Percentiles rank a stretch among this genome's conserved stretches.
These are phyloP conservation scores for Drosophila bocki DNA, from an alignment of 1,140 invertebrate species.

Conservation along the genomic window DNA sequence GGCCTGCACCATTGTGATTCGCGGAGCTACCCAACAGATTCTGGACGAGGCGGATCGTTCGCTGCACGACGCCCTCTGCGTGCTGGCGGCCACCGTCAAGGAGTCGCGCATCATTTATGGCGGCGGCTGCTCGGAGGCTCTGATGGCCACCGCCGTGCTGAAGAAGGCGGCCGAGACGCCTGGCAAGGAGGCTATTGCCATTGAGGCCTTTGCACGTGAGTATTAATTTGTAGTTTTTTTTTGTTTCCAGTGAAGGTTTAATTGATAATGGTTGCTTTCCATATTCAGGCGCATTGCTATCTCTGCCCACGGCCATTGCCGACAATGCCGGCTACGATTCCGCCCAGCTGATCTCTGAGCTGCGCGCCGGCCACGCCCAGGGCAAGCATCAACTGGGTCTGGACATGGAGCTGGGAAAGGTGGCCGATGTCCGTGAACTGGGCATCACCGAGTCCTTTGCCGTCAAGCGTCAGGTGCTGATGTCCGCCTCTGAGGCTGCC, in stretches of 20 bases:
- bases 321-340: slow-evolving; percentile 99
- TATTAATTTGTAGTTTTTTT: not conserved
- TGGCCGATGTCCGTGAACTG: slow-evolving; percentile 94
- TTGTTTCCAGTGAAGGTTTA: too few relatives aligned
- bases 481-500: slow-evolving; percentile 98
- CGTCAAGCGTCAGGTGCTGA: slow-evolving; percentile 97
- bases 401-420: slow-evolving; percentile 95
- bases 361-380: slow-evolving; percentile 95
- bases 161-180: slow-evolving; percentile 94
- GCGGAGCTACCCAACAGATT: slow-evolving; percentile 99
- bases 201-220: slow-evolving; percentile 95
- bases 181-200: slow-evolving; percentile 98
- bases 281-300: slow-evolving; percentile 89
- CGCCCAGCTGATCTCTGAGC: slow-evolving; percentile 95
- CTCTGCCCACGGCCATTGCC: slow-evolving; percentile 97
- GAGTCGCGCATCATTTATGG: slow-evolving; percentile 96
- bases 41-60: slow-evolving; percentile 99
- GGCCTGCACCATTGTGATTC: slow-evolving; percentile 98
- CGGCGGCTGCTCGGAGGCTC: slow-evolving; percentile 97
- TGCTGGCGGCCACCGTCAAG: slow-evolving; percentile 97
- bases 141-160: slow-evolving; percentile 97
- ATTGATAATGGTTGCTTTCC: not conserved
- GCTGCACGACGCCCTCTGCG: slow-evolving; percentile 99
- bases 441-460: slow-evolving; percentile 98
- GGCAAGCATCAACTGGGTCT: slow-evolving; percentile 92